Conservation (phyloP, 2,113 vertebrate genomes). For the Myotis lucifugus region DNA sequence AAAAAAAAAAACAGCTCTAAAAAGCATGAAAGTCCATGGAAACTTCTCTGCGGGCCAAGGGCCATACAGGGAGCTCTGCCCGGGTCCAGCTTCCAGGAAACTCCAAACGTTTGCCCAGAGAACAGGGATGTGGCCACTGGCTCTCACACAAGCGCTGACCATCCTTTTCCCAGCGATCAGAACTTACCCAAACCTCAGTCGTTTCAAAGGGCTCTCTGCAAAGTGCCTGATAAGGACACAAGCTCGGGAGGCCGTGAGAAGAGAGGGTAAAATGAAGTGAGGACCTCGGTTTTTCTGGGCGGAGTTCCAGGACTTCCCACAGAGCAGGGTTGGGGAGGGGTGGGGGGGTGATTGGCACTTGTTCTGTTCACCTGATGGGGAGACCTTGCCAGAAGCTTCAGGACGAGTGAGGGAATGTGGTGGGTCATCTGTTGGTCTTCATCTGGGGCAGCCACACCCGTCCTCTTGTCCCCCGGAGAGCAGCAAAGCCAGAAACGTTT, state of each 20-base stretch:
- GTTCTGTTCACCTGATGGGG: neutral
- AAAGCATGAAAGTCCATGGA: neutral
- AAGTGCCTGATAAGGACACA: neutral
- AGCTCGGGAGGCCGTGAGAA: neutral
- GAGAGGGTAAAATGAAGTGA: neutral
- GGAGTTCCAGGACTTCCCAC: neutral
- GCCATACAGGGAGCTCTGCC: accelerated
- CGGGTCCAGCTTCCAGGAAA: neutral
- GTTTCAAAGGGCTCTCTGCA: neutral
- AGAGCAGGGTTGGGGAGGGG: neutral
- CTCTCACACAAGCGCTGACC: neutral
- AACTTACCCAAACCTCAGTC: neutral
- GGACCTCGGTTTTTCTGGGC: neutral
- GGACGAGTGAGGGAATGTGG: neutral
- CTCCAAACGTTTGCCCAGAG: neutral
- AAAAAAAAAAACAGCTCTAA: neutral
- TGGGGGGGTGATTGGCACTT: accelerated
- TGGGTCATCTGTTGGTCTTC: neutral
- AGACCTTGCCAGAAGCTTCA: neutral
- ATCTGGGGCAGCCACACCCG: neutral
- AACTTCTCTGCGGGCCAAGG: neutral
- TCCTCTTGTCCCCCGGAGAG: neutral
- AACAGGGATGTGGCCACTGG: accelerated
- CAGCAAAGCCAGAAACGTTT: neutral
- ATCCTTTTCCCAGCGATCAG: neutral